phyloP scores from a whole-genome alignment of 2,797 vertebrate genomes.

The Parambassis ranga region DNA sequence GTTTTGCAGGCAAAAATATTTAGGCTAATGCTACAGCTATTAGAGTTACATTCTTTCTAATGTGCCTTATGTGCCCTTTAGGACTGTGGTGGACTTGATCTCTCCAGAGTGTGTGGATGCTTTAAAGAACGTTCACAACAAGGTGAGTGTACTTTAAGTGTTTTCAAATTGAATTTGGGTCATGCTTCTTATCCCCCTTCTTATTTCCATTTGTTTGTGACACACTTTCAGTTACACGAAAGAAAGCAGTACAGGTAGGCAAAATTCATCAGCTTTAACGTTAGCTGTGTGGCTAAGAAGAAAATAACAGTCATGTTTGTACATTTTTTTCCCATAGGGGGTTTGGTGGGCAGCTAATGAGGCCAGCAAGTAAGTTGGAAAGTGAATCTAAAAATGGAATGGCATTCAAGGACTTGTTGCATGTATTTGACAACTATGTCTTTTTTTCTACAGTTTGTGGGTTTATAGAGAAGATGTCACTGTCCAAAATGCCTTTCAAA shows the following conservation, averaged over 20 bases:
- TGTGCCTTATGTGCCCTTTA: slow-evolving; percentile 49
- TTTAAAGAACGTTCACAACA: slow-evolving; percentile 88
- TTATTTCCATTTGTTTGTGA: slow-evolving; percentile 18
- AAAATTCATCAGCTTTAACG: accelerated
- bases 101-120: slow-evolving; percentile 78
- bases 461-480: slow-evolving; percentile 90
- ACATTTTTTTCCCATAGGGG: slow-evolving; percentile 78
- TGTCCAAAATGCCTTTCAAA: slow-evolving; percentile 90
- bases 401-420: not conserved
- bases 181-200: slow-evolving; percentile 13
- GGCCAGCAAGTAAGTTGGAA: slow-evolving; percentile 86
- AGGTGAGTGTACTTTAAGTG: slow-evolving; percentile 71
- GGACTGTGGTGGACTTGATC: slow-evolving; percentile 81
- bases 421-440: not conserved
- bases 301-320: not conserved
- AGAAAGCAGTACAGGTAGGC: slow-evolving; percentile 91
- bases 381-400: not conserved
- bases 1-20: no score
- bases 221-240: slow-evolving; percentile 81
- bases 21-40: not conserved
- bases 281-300: not conserved
- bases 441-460: slow-evolving; percentile 81
- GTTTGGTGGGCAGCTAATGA: slow-evolving; percentile 93
- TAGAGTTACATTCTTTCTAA: not conserved
- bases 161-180: not conserved